Evolutionary conservation across 64 coral and sea anemone genomes (phyloP).

Genomic region (Acropora yongei): DNA sequence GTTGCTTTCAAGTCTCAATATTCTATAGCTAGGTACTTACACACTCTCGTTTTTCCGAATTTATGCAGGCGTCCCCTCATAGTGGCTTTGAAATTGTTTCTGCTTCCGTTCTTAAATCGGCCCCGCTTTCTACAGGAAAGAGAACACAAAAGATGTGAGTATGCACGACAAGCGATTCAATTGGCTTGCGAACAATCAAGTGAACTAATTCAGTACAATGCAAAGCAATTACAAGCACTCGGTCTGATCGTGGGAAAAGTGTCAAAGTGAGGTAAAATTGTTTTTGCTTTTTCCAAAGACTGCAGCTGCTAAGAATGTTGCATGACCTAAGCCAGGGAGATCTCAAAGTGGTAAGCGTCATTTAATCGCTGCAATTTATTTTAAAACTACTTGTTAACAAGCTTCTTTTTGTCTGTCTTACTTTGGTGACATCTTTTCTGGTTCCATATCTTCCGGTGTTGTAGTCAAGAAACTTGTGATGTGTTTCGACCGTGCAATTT

Average conservation of each 20-base stretch:
- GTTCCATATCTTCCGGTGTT: conserved; percentile 27
- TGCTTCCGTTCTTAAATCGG: not conserved
- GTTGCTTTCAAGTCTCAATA: not conserved
- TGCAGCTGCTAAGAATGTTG: too few relatives aligned
- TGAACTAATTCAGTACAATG: too few relatives aligned
- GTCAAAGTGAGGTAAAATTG: too few relatives aligned
- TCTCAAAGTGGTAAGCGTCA: too few relatives aligned
- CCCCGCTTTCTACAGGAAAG: not conserved
- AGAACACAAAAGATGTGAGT: not conserved
- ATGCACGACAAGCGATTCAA: not conserved
- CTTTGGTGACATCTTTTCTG: not conserved
- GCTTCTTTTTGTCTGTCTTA: not conserved
- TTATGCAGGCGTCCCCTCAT: not conserved
- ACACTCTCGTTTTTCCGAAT: conserved; percentile 20
- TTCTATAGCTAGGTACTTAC: not conserved
- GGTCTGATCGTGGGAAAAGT: too few relatives aligned
- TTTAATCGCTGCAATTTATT: not conserved
- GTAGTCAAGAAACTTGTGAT: conserved; percentile 10
- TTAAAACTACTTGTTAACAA: not conserved
- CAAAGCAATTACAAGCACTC: too few relatives aligned
- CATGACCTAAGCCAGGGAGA: too few relatives aligned
- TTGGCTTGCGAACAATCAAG: too few relatives aligned
- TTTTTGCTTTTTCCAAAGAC: too few relatives aligned
- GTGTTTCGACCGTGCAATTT: conserved; percentile 11
- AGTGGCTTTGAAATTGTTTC: not conserved